Base-by-base conservation (phyloP, 2,113 vertebrate species). In the Melanocharis versteri region DNA sequence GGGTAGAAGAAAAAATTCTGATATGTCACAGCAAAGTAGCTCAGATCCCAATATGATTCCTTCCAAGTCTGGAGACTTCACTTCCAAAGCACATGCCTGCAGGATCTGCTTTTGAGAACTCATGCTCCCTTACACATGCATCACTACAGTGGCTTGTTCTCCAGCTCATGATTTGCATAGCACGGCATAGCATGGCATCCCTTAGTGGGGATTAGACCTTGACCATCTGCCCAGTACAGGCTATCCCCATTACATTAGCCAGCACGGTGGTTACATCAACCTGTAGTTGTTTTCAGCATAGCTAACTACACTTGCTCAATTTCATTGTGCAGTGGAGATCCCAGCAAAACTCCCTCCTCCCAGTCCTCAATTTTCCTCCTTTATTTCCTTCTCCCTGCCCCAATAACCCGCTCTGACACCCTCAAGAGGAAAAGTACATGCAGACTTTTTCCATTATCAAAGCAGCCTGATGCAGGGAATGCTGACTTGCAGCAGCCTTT, bases 401-500 rank as follows among this genome's bases (percentile, higher is more conserved):
- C 84, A 87, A 35, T 39, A 94, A 71, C 28, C 37, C 23, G 53
- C n/a, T 71, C 48, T 80, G 78, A 72, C 53, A 94, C 73, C 39
- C 69, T 91, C 54, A 88, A 88, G 26, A 89, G 45, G n/a, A 71
- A 89, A 95, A 93, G 71, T 64, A 69, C 31, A 75, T 78, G 18
- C 69, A 95, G 66, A 40, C 58, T 83, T 91, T 89, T 50, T 91
- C 39, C 37, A 37, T 39, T 93, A 80, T 40, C 93, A 95, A 92
- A 97, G 76, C 50, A 97, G 31, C 39, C 89, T 68, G 64, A 30
- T 75, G n/a, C 18, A 62, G 60, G n/a, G 39, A 94, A 79, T 18
- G 4, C 33, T 51, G 83, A 81, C 76, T 83, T 23, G 51, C 64
- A 92, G 93, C 37, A 50, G 58, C 58, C 73, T 94, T 93, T 96